phyloP scores from a whole-genome alignment of 2,113 vertebrate genomes.

The Cavia aperea region DNA sequence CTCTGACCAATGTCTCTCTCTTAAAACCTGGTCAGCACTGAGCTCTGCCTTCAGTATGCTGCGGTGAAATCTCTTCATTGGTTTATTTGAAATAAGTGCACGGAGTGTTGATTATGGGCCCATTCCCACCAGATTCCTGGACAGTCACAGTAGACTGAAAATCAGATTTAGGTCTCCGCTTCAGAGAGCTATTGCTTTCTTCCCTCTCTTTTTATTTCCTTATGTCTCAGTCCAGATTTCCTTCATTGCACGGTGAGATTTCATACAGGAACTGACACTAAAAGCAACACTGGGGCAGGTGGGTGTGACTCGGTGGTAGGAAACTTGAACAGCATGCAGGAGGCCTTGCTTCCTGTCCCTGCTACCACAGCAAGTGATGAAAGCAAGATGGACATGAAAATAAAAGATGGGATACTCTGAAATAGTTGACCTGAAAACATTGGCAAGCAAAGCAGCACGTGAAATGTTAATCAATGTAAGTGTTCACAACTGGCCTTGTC shows the following conservation, averaged over 20 bases:
- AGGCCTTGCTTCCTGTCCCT: background rate
- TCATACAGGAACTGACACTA: background rate
- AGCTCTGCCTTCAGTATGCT: background rate
- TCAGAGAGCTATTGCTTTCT: background rate
- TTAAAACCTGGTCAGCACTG: background rate
- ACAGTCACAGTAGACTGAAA: background rate
- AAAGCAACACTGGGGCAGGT: background rate
- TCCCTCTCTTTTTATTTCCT: background rate
- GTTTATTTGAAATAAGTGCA: background rate
- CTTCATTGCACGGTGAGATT: background rate
- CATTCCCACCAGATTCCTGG: background rate
- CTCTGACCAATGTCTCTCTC: background rate
- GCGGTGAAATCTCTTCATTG: fast-evolving
- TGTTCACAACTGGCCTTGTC: background rate
- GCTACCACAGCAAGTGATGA: background rate
- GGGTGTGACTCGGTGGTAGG: fast-evolving
- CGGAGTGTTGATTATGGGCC: no score
- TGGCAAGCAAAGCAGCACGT: background rate
- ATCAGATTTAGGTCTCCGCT: no score
- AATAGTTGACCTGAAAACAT: background rate
- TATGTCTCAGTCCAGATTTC: background rate
- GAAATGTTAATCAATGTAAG: background rate
- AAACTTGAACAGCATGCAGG: no score
- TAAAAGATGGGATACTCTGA: background rate
- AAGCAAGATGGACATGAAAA: background rate